Conservation (phyloP, 2,113 vertebrate genomes). For the Lichenostomus cassidix region DNA sequence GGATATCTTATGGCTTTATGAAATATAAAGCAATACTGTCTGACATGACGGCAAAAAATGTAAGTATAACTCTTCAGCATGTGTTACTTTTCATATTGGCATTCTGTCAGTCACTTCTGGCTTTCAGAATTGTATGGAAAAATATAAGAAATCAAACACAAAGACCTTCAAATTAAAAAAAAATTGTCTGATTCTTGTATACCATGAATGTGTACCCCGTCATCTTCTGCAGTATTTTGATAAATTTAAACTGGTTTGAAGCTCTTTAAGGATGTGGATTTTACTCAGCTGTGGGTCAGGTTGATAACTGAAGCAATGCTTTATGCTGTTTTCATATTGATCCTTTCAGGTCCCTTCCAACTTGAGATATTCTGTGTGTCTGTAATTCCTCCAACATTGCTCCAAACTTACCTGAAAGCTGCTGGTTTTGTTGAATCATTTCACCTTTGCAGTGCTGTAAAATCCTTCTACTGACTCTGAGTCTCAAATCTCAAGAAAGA, state of each 20-base stretch:
- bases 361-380: background rate
- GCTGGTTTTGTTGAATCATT: background rate
- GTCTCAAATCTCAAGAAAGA: background rate
- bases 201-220: background rate
- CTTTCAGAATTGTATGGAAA: background rate
- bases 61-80: constrained; percentile 49
- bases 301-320: background rate
- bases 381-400: background rate
- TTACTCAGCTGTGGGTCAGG: background rate
- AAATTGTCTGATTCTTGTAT: background rate
- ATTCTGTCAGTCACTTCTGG: background rate
- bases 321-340: background rate
- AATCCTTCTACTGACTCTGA: background rate
- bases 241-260: background rate
- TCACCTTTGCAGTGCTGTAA: background rate
- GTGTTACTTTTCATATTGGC: background rate
- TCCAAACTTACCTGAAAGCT: background rate
- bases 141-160: background rate
- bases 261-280: background rate
- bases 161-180: background rate
- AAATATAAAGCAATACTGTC: constrained; percentile 64
- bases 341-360: background rate
- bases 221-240: background rate
- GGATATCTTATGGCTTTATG: constrained; percentile 61
- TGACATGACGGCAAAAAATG: constrained; percentile 79